phyloP scores from a whole-genome alignment of 2,113 vertebrate species.

The Misgurnus mizolepis region DNA sequence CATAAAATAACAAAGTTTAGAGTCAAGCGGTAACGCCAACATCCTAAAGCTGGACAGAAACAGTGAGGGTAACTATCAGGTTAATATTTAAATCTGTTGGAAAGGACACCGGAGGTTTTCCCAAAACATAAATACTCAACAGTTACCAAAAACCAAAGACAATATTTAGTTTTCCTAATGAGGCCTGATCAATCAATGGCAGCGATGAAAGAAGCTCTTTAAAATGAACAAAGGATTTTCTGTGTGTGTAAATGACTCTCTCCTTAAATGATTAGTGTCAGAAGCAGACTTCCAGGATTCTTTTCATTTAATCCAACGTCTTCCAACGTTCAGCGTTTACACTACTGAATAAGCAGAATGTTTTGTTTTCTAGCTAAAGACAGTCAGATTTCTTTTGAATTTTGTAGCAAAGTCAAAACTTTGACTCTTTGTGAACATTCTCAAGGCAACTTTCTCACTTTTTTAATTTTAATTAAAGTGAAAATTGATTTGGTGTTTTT shows the following conservation, averaged over 20 bases:
- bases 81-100: constrained; percentile 44
- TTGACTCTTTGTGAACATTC: constrained; percentile 64
- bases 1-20: constrained; percentile 25
- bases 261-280: constrained; percentile 57
- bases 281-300: constrained; percentile 38
- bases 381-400: constrained; percentile 12
- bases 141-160: constrained; percentile 64
- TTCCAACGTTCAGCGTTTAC: constrained; percentile 31
- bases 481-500: neutral
- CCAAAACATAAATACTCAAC: constrained; percentile 51
- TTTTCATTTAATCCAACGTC: constrained; percentile 32
- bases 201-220: constrained; percentile 61
- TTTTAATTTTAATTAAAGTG: constrained; percentile 49
- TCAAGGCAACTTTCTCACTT: constrained; percentile 18
- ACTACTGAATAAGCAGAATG: constrained; percentile 18
- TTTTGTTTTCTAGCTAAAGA: constrained; percentile 26
- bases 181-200: constrained; percentile 68
- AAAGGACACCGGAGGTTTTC: constrained; percentile 29
- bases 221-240: constrained; percentile 67
- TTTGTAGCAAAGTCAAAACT: constrained; percentile 24
- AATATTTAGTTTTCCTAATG: constrained; percentile 75
- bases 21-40: neutral
- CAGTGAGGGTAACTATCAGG: constrained; percentile 13
- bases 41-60: constrained; percentile 26
- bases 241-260: constrained; percentile 64